Evolutionary conservation across 2,113 vertebrate genomes (phyloP).

Genomic region (Pomatostomus ruficeps): DNA sequence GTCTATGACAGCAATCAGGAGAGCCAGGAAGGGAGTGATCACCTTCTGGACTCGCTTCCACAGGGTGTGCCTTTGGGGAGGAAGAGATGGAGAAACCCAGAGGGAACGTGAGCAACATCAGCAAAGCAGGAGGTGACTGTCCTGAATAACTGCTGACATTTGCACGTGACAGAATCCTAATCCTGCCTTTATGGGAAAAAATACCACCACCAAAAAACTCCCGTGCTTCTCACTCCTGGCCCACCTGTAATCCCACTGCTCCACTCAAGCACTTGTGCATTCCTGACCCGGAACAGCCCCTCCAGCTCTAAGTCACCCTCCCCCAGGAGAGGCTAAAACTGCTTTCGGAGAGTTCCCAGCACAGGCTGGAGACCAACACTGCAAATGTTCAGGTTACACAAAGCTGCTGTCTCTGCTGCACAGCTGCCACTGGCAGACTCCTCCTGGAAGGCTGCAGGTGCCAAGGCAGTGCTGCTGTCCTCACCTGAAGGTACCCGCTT

Average conservation of each 20-base stretch:
- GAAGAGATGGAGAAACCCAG: not conserved
- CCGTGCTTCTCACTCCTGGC: not conserved
- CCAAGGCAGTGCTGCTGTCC: not conserved
- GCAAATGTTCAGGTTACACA: not conserved
- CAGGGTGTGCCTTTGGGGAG: conserved; percentile 79
- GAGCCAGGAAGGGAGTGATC: conserved; percentile 84
- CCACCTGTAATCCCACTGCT: not conserved
- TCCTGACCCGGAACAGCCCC: not conserved
- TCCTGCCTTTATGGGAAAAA: not conserved
- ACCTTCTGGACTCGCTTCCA: conserved; percentile 88
- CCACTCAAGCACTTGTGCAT: not conserved
- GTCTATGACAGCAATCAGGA: conserved; percentile 84
- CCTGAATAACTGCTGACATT: not conserved
- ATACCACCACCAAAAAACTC: fast-evolving
- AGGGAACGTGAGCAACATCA: not conserved
- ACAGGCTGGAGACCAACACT: not conserved
- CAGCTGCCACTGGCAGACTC: not conserved
- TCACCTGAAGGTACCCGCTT: conserved; percentile 94
- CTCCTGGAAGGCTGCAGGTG: not conserved
- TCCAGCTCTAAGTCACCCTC: not conserved
- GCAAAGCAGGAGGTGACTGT: not conserved
- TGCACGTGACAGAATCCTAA: not conserved
- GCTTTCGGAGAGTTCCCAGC: not conserved
- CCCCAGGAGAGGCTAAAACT: not conserved
- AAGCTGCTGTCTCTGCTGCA: not conserved